Conservation (phyloP, 2,888 invertebrate genomes). For the Neoitamus cyanurus region DNA sequence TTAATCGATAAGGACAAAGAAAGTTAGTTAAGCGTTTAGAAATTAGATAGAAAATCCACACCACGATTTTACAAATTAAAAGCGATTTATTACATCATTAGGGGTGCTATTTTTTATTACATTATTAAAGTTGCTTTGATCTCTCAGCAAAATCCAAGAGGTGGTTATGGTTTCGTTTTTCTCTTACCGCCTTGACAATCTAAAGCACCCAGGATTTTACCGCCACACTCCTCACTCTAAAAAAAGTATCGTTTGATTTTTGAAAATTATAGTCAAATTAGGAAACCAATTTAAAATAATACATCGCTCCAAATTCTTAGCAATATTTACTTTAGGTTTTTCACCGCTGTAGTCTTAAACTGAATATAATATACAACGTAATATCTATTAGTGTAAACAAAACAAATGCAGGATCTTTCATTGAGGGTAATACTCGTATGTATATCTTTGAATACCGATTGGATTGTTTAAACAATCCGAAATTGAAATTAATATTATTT, state of each 20-base stretch:
- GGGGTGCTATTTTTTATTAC: background rate
- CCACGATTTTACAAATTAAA: background rate
- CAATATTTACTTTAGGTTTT: background rate
- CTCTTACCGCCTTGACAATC: slow-evolving; percentile 95
- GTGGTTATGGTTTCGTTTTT: slow-evolving; percentile 57
- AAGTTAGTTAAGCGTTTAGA: background rate
- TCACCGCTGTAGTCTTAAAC: background rate
- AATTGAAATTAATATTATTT: too few relatives aligned
- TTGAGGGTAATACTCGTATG: too few relatives aligned
- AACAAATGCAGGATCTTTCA: too few relatives aligned
- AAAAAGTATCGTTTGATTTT: slow-evolving; percentile 50
- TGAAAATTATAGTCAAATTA: background rate
- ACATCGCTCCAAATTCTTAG: slow-evolving; percentile 28
- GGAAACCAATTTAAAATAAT: slow-evolving; percentile 6
- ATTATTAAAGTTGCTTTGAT: background rate
- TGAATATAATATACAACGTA: background rate
- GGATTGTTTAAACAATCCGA: too few relatives aligned
- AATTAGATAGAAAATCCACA: background rate
- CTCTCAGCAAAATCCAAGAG: background rate
- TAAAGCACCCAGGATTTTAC: slow-evolving; percentile 89
- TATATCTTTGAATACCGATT: too few relatives aligned
- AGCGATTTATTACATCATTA: background rate
- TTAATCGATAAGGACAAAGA: background rate
- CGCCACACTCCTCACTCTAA: slow-evolving; percentile 93
- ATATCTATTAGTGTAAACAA: background rate